Base-by-base conservation (phyloP, 2,797 vertebrate species). In the Rousettus madagascariensis region DNA sequence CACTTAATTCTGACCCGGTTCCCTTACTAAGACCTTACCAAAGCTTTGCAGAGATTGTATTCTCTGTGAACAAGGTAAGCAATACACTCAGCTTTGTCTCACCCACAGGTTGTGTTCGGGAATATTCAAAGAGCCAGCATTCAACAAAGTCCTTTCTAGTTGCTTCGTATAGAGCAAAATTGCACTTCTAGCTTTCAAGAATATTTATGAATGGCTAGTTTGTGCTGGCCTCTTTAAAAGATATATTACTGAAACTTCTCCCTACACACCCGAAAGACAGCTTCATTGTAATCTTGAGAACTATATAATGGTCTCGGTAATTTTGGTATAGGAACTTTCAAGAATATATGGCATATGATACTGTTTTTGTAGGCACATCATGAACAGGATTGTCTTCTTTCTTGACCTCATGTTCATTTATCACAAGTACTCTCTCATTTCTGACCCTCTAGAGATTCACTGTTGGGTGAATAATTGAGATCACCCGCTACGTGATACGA, bases 221-320 rank as follows among this genome's bases (percentile, higher is more conserved):
- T 89, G 66, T 71, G 49, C 30, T 91, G 17, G n/a, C 8, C 9
- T 88, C 33, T 90, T 87, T 94, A 88, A 77, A 88, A 80, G n/a
- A 91, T 38, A 75, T 78, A 88, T 41, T 46, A 36, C 74, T 55
- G 36, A 71, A 77, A 68, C 4, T 88, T 89, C 59, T 74, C n/a
- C 46, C 13, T 63, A 16, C 2, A 59, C 17, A 65, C n/a, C 66
- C 71, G 43, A 33, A 89, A 82, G 61, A 66, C 30, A 91, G 66
- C 33, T 91, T 93, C 49, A 84, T 16, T 46, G 10, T 85, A 41
- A 69, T 93, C 59, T 65, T 53, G 82, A 92, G 61, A 84, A 72
- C 41, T 75, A 82, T 6, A 10, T 71, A 51, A 72, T 53, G 19
- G n/a, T 84, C 72, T 95, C 38, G 20, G 68, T 24, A 87, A 88